Evolutionary conservation across 2,113 vertebrate species (phyloP).

Genomic region (Equus quagga): DNA sequence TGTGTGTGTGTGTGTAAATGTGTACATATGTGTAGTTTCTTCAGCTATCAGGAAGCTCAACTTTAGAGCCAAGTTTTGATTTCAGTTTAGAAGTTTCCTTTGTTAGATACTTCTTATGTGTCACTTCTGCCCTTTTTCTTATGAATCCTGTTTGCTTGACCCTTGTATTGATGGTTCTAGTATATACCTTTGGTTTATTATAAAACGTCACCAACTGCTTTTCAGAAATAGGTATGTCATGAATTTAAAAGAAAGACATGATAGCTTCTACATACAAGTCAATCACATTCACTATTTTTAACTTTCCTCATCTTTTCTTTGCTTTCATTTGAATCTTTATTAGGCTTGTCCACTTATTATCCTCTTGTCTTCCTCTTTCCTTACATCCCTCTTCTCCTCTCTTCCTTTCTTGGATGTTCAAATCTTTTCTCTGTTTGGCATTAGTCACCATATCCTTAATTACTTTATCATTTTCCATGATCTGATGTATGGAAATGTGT

Average conservation of each 20-base stretch:
- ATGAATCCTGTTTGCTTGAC: background rate
- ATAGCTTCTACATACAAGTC: background rate
- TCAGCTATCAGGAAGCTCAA: background rate
- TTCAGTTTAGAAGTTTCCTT: background rate
- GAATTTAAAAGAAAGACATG: background rate
- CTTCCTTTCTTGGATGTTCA: background rate
- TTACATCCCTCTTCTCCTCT: background rate
- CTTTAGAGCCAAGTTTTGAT: background rate
- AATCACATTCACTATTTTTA: background rate
- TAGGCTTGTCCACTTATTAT: background rate
- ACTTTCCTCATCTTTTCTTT: background rate
- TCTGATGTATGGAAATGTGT: background rate
- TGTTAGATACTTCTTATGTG: background rate
- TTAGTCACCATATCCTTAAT: background rate
- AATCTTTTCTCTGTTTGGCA: background rate
- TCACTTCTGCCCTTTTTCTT: background rate
- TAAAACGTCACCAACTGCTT: background rate
- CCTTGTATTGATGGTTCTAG: background rate
- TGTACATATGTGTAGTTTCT: background rate
- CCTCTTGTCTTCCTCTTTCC: background rate
- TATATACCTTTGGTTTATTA: background rate
- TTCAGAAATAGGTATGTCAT: background rate
- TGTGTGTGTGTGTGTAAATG: too few species aligned
- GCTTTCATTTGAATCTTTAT: background rate
- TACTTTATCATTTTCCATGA: background rate